These are phyloP conservation scores for Dromiciops gliroides DNA, from an alignment of 2,113 vertebrate species.

Conservation along the genomic window DNA sequence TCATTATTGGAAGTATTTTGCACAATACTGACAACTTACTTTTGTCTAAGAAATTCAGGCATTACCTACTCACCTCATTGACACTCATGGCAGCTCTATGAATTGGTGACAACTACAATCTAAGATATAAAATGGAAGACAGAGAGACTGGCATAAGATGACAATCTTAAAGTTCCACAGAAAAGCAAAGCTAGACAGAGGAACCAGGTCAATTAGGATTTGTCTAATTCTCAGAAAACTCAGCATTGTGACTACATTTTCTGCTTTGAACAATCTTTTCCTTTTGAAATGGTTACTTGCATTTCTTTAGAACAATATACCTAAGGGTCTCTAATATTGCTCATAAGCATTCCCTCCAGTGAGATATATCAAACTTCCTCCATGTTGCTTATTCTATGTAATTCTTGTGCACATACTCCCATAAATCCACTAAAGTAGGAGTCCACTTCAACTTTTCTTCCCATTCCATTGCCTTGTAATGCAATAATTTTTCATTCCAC, in stretches of 20 bases:
- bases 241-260: background rate
- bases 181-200: background rate
- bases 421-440: background rate
- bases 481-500: too few relatives aligned
- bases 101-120: conserved; percentile 16
- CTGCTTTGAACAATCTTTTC: background rate
- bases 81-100: background rate
- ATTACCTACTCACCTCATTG: background rate
- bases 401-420: background rate
- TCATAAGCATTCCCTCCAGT: background rate
- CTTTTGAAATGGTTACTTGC: background rate
- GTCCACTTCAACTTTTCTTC: background rate
- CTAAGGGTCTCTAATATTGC: background rate
- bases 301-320: background rate
- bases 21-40: conserved; percentile 12
- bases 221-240: conserved; percentile 7
- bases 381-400: background rate
- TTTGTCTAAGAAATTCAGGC: background rate
- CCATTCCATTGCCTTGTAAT: background rate
- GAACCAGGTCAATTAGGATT: background rate
- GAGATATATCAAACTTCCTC: background rate
- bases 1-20: conserved; percentile 33
- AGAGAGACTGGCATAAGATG: background rate
- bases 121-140: background rate
- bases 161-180: background rate